These are phyloP conservation scores for Neelides folsomi DNA, from an alignment of 2,888 invertebrate genomes.

Conservation along the genomic window DNA sequence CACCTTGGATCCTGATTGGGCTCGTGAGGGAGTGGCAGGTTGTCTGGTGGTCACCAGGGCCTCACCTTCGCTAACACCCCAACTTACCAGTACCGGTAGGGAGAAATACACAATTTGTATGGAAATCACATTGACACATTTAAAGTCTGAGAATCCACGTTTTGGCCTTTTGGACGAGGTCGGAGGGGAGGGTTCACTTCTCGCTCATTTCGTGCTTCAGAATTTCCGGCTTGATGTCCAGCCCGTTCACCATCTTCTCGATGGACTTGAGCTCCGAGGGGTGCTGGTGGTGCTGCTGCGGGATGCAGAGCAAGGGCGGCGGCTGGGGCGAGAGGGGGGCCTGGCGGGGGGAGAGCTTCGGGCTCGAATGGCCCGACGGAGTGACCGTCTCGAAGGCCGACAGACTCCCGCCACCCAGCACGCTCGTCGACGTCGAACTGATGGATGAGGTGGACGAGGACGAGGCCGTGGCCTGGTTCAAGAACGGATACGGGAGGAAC, in stretches of 20 bases:
- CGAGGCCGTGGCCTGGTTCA: constrained; percentile 48
- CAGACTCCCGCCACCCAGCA: constrained; percentile 46
- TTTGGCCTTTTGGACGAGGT: neutral
- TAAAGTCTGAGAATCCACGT: neutral
- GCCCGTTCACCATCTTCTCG: constrained; percentile 93
- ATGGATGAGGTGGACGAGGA: constrained; percentile 34
- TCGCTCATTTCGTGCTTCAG: constrained; percentile 30
- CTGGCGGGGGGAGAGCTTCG: constrained; percentile 41
- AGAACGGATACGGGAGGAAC: constrained; percentile 69
- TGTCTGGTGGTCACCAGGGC: neutral
- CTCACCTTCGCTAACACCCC: neutral
- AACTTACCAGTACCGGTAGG: neutral
- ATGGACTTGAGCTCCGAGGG: constrained; percentile 79
- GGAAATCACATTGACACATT: neutral
- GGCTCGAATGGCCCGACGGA: constrained; percentile 48
- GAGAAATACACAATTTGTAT: neutral
- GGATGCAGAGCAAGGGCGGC: constrained; percentile 37
- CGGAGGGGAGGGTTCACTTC: constrained; percentile 19
- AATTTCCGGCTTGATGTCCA: constrained; percentile 57
- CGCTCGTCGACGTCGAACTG: constrained; percentile 34
- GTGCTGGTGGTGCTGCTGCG: constrained; percentile 36
- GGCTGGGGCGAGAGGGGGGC: constrained; percentile 37
- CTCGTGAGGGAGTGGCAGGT: no score
- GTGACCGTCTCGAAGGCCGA: constrained; percentile 84
- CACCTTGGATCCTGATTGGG: no score